Evolutionary conservation across 1,140 invertebrate species (phyloP).

Genomic region (Panagrolaimus sp.): DNA sequence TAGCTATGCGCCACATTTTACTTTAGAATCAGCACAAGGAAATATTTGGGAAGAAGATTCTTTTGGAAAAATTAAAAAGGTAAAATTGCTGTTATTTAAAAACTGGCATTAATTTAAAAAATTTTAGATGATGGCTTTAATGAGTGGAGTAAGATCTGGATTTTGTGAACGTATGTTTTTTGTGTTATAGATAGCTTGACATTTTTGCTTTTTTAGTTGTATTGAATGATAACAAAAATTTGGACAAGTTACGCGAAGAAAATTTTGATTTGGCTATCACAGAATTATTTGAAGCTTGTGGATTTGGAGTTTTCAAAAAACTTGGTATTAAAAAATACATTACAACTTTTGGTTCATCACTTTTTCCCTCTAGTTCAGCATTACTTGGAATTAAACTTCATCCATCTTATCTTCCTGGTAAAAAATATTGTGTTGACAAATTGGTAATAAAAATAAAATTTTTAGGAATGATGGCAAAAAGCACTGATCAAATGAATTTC

Average conservation of each 20-base stretch:
- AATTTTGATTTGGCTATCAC: slow-evolving; percentile 37
- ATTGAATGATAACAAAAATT: background rate
- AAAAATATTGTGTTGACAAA: no score
- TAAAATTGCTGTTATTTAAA: background rate
- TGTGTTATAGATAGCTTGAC: no score
- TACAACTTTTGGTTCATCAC: background rate
- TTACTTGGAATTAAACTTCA: slow-evolving; percentile 9
- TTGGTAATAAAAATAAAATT: no score
- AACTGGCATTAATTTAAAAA: background rate
- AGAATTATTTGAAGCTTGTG: slow-evolving; percentile 38
- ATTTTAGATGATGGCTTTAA: background rate
- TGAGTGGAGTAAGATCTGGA: background rate
- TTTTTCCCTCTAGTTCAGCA: background rate
- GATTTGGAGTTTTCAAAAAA: slow-evolving; percentile 15
- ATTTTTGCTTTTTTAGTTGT: slow-evolving; percentile 2
- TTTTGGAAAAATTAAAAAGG: background rate
- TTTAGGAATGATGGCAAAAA: background rate
- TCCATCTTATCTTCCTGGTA: slow-evolving; percentile 13
- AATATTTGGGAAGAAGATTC: background rate
- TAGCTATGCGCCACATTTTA: background rate
- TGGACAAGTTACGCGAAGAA: slow-evolving; percentile 23
- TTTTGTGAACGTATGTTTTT: background rate
- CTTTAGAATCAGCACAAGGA: background rate
- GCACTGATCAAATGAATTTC: background rate
- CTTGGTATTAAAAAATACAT: slow-evolving; percentile 26